phyloP scores from a whole-genome alignment of 2,888 invertebrate genomes.

The Bombylius discolor region DNA sequence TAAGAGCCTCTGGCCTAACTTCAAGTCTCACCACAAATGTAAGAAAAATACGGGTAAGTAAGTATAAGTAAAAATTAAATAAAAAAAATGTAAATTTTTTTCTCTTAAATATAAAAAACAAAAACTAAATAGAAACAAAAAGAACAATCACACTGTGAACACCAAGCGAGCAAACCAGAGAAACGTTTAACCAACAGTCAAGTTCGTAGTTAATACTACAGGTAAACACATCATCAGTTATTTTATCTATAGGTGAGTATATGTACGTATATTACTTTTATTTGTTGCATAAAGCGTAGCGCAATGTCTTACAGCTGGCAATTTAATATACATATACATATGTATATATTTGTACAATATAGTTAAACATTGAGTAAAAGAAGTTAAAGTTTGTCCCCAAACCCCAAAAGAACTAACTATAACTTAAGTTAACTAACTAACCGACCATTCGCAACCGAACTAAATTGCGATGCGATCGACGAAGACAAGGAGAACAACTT shows the following conservation, averaged over 20 bases:
- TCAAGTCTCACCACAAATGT: background rate
- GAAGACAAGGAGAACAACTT: background rate
- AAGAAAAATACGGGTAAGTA: background rate
- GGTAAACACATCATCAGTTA: too few species aligned
- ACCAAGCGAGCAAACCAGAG: background rate
- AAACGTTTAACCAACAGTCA: background rate
- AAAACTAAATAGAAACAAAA: background rate
- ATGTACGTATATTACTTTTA: too few species aligned
- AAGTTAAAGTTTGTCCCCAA: background rate
- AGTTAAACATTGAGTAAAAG: background rate
- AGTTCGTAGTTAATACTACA: background rate
- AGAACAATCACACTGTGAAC: background rate
- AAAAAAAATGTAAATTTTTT: too few species aligned
- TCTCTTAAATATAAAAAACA: background rate
- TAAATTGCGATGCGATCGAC: background rate
- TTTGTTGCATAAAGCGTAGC: too few species aligned
- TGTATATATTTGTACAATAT: too few species aligned
- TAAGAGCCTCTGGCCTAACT: conserved; percentile 2
- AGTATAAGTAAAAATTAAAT: background rate
- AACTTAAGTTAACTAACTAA: too few species aligned
- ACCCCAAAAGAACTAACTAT: background rate
- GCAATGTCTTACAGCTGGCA: too few species aligned
- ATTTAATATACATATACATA: too few species aligned
- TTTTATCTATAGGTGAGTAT: too few species aligned
- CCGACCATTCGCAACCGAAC: too few species aligned